These are phyloP conservation scores for Sinocyclocheilus maitianheensis DNA, from an alignment of 2,113 vertebrate genomes.

Conservation along the genomic window DNA sequence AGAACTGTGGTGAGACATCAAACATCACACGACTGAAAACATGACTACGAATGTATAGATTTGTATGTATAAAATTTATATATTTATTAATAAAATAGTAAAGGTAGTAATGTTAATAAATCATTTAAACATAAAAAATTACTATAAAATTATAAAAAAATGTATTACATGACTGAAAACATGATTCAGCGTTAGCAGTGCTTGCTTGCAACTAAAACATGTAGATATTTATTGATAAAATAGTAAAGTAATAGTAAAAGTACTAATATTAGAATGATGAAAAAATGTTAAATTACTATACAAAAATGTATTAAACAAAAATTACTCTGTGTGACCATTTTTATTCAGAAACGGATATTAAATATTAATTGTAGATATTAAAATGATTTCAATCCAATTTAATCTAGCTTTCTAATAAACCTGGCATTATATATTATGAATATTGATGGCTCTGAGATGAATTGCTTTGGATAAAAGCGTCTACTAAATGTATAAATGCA, in stretches of 20 bases:
- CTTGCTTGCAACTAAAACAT: too few relatives aligned
- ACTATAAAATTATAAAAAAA: neutral
- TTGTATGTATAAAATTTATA: too few relatives aligned
- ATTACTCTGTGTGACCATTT: too few relatives aligned
- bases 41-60: neutral
- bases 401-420: too few relatives aligned
- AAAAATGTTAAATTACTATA: too few relatives aligned
- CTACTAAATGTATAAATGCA: neutral
- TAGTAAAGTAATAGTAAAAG: neutral
- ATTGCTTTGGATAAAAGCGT: too few relatives aligned
- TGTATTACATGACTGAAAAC: neutral
- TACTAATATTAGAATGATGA: neutral
- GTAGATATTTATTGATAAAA: neutral
- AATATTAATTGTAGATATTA: neutral
- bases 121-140: neutral
- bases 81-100: neutral
- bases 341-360: neutral
- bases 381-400: neutral
- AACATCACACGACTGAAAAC: neutral
- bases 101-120: neutral
- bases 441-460: neutral
- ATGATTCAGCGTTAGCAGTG: too few relatives aligned
- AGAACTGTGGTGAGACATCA: constrained; percentile 84
- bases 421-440: too few relatives aligned
- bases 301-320: too few relatives aligned